phyloP scores from a whole-genome alignment of 2,113 vertebrate species.

The Chlorocebus sabaeus region DNA sequence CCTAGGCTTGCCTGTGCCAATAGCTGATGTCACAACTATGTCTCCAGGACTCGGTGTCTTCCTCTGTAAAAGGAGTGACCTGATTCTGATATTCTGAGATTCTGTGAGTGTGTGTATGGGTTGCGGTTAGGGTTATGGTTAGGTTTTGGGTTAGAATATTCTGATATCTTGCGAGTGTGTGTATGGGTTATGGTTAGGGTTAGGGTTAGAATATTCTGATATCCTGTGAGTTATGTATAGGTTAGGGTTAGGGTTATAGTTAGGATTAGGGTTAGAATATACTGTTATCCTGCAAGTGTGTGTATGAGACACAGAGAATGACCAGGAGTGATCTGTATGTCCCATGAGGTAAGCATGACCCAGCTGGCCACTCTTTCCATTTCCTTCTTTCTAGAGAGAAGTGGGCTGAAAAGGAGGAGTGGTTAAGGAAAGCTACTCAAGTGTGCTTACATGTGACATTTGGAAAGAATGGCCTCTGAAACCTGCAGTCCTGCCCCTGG shows the following conservation, averaged over 20 bases:
- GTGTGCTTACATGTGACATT: slow-evolving; percentile 70
- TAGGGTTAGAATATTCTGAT: too few relatives aligned
- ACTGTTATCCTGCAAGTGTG: background rate
- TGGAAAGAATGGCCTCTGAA: slow-evolving; percentile 55
- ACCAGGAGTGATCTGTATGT: rapidly evolving
- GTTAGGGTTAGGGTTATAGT: too few relatives aligned
- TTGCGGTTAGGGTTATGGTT: too few relatives aligned
- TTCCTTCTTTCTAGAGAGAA: background rate
- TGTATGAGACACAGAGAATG: background rate
- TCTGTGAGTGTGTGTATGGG: background rate
- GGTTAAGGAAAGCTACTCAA: slow-evolving; percentile 43
- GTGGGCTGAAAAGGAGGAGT: slow-evolving; percentile 57
- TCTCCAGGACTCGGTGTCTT: background rate
- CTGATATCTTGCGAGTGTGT: too few relatives aligned
- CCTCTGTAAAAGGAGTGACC: background rate
- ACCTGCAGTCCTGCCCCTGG: slow-evolving; percentile 36
- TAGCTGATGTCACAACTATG: rapidly evolving
- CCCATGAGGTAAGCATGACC: too few relatives aligned
- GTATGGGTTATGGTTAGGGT: too few relatives aligned
- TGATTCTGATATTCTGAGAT: background rate
- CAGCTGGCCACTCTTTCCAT: too few relatives aligned
- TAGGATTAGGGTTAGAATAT: too few relatives aligned
- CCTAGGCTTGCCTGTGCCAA: background rate
- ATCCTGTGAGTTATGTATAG: too few relatives aligned
- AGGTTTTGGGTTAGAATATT: too few relatives aligned